Evolutionary conservation across 2,888 invertebrate genomes (phyloP), one percentile per base, ranked within the genome.

Genomic region (Heliconius cydno): DNA sequence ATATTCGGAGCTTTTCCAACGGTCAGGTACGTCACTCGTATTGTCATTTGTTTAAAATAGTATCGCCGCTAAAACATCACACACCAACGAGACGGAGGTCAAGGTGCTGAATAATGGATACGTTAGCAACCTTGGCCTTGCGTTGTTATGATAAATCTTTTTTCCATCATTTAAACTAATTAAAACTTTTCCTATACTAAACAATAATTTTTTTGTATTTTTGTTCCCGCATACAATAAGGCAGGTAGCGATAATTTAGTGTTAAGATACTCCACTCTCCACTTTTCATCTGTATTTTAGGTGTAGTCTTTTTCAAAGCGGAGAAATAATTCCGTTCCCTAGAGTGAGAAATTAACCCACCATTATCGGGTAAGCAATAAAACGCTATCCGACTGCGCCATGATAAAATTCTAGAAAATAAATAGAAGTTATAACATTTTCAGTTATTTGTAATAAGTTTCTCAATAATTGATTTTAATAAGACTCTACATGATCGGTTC

Each of bases 1-100:
- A 15, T 12, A 52, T 68, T 76, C 72, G 57, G 46, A 57, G n/a
- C 46, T 75, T 25, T 75, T 75, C 75, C 65, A 63, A 76, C 22
- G 28, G 41, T 60, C 65, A 72, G 84, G 90, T 88, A 89, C 91
- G 90, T 92, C 91, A 91, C 84, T 81, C 88, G 88, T 85, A 84
- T 86, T 89, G 90, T 90, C 90, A 90, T 84, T 87, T 85, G 87
- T 89, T 89, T 87, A 89, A 90, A 91, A 90, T 89, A 90, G 88
- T 87, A 86, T 68, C 77, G 77, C 81, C 85, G 86, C 83, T 88
- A 87, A 91, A 90, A 90, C 86, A 86, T 86, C 88, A 89, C 91
- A 89, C 85, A 84, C 30, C 84, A 79, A 84, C 79, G 81, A 73
- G 84, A 85, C 86, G 90, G 90, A 93, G 92, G 93, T 92, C 93